Evolutionary conservation across 2,113 vertebrate species (phyloP), one percentile per base, ranked within the genome.

Genomic region (Atrichornis clamosus): DNA sequence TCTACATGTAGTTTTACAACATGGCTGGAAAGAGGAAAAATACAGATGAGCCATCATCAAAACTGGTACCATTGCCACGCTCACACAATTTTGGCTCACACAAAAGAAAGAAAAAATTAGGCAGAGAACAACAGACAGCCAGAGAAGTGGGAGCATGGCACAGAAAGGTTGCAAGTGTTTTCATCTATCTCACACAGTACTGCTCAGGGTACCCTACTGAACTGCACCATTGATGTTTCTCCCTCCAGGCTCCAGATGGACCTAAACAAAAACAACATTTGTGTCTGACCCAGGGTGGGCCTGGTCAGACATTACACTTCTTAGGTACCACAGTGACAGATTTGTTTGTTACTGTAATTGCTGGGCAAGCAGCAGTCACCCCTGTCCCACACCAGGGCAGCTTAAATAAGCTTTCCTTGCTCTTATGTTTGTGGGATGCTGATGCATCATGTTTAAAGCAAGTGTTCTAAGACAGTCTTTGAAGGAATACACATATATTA

Each of bases 81-180:
- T n/a, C n/a, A n/a, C n/a, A n/a, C 59, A 18, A 78, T 86, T 30
- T 47, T 59, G 50, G 27, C 82, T 90, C 52, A 59, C 52, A 95
- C 91, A 95, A n/a, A n/a, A n/a, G n/a, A n/a, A n/a, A n/a, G n/a
- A n/a, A n/a, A n/a, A n/a, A n/a, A 7, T 89, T 49, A 44, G 63
- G 32, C 53, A 85, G 39, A 95, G 46, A 91, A 95, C 68, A 96
- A 88, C 9, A 50, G 67, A 85, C 0, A 93, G 58, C 13, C 53
- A 69, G 63, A 88, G 76, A 95, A 88, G 86, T 4, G 7, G 79
- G 79, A 95, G 85, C 68, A 76, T 94, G 90, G 94, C 83, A 94
- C 96, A 84, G 79, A 90, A 82, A 76, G 78, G 28, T 67, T 76
- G 9, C 3, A 28, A 90, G 5, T 33, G 44, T 79, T 95, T 84